Conservation (phyloP, 2,888 invertebrate genomes). For the Cephus nigrinus region DNA sequence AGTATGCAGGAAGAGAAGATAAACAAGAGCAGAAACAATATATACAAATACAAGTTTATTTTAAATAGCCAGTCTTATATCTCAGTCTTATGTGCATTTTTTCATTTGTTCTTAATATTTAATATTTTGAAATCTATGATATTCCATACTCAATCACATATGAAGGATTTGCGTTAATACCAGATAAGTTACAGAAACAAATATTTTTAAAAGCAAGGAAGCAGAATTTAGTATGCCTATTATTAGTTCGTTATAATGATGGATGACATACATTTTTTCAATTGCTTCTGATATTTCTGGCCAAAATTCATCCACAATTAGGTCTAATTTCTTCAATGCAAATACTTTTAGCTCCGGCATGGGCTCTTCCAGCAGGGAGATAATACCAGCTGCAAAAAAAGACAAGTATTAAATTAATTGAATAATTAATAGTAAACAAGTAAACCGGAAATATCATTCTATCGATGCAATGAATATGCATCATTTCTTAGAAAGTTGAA, state of each 20-base stretch:
- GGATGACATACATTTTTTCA: slow-evolving; percentile 83
- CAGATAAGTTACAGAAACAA: slow-evolving; percentile 7
- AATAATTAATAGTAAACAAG: neutral
- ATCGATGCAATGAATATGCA: neutral
- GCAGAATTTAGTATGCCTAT: slow-evolving; percentile 5
- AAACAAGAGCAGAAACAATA: slow-evolving; percentile 1
- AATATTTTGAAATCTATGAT: neutral
- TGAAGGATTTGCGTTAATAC: slow-evolving; percentile 3
- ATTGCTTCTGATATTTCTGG: slow-evolving; percentile 98
- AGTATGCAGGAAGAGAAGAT: neutral
- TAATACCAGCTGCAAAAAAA: slow-evolving; percentile 81
- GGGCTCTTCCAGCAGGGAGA: slow-evolving; percentile 94
- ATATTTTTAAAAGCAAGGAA: slow-evolving; percentile 8
- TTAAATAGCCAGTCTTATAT: slow-evolving; percentile 4
- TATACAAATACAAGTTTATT: slow-evolving; percentile 13
- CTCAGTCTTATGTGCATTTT: neutral
- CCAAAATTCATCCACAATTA: slow-evolving; percentile 98
- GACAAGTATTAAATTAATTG: neutral
- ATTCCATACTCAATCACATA: neutral
- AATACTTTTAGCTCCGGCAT: slow-evolving; percentile 94
- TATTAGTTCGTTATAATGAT: slow-evolving; percentile 11
- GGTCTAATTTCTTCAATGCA: slow-evolving; percentile 91
- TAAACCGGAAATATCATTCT: neutral
- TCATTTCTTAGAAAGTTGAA: neutral
- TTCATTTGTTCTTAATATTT: neutral